phyloP scores from a whole-genome alignment of 2,113 vertebrate genomes.

The Ochotona curzoniae region DNA sequence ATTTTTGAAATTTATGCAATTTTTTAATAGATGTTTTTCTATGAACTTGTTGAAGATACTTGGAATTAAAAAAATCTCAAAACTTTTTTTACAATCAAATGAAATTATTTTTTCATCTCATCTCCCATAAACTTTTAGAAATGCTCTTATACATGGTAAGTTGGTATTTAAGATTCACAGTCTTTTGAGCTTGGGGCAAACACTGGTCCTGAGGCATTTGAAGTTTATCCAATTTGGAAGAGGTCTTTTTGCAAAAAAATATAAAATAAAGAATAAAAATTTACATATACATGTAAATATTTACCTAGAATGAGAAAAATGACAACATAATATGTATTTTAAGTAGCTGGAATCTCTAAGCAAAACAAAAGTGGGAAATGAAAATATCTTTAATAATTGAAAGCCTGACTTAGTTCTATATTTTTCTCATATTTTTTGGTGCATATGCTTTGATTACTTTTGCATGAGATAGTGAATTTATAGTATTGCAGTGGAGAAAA shows the following conservation, averaged over 20 bases:
- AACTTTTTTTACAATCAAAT: too few relatives aligned
- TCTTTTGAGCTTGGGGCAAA: not conserved
- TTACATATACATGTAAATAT: not conserved
- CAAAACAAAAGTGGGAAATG: conserved; percentile 52
- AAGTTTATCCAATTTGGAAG: not conserved
- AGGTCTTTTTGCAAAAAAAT: not conserved
- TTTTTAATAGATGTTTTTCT: too few relatives aligned
- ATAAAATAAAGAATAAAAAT: conserved; percentile 23
- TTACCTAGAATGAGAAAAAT: conserved; percentile 32
- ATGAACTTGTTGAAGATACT: too few relatives aligned
- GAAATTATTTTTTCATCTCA: too few relatives aligned
- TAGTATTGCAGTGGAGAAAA: conserved; percentile 15
- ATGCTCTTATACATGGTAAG: not conserved
- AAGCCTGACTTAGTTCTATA: not conserved
- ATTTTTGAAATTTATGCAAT: too few relatives aligned
- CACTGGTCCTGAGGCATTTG: not conserved
- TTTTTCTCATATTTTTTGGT: conserved; percentile 21
- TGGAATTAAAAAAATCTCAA: too few relatives aligned
- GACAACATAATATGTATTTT: not conserved
- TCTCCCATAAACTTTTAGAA: too few relatives aligned
- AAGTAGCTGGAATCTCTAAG: conserved; percentile 22
- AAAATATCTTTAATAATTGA: not conserved
- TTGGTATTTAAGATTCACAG: not conserved
- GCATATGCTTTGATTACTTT: not conserved
- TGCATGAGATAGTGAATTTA: conserved; percentile 31